A percentile compares a stretch with the other conserved stretches of the same genome.
These are phyloP conservation scores for Danaus plexippus DNA, from an alignment of 1,140 invertebrate genomes.

Conservation along the genomic window DNA sequence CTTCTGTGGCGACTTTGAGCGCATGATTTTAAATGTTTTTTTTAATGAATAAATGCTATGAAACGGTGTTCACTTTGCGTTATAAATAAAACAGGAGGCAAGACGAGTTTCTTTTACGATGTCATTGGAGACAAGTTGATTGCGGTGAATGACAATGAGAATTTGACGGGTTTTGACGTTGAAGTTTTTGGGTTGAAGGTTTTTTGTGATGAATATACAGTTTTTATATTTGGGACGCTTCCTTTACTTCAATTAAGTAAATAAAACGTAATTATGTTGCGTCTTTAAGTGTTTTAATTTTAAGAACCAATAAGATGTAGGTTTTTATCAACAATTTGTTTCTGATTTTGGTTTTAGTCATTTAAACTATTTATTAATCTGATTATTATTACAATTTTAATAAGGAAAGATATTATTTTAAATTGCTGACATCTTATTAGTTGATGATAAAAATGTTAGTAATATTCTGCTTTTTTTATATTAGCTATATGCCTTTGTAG, in stretches of 20 bases:
- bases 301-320: constrained; percentile 1
- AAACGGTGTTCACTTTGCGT: constrained; percentile 28
- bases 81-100: constrained; percentile 40
- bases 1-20: constrained; percentile 31
- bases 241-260: constrained; percentile 14
- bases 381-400: no score
- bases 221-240: constrained; percentile 19
- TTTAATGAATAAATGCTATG: constrained; percentile 39
- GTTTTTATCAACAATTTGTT: constrained; percentile 3
- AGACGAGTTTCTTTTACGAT: constrained; percentile 36
- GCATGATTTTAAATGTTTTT: constrained; percentile 40
- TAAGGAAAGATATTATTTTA: no score
- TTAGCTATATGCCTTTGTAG: no score
- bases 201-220: constrained; percentile 21
- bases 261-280: constrained; percentile 9
- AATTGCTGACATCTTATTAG: no score
- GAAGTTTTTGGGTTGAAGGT: constrained; percentile 15
- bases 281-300: constrained; percentile 6
- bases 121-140: constrained; percentile 37
- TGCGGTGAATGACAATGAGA: constrained; percentile 42
- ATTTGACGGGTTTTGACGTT: constrained; percentile 36
- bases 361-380: no score
- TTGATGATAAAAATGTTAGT: no score
- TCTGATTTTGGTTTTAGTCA: not conserved
- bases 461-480: no score